Conservation (phyloP, 2,797 vertebrate species). For the Protonibea diacanthus region DNA sequence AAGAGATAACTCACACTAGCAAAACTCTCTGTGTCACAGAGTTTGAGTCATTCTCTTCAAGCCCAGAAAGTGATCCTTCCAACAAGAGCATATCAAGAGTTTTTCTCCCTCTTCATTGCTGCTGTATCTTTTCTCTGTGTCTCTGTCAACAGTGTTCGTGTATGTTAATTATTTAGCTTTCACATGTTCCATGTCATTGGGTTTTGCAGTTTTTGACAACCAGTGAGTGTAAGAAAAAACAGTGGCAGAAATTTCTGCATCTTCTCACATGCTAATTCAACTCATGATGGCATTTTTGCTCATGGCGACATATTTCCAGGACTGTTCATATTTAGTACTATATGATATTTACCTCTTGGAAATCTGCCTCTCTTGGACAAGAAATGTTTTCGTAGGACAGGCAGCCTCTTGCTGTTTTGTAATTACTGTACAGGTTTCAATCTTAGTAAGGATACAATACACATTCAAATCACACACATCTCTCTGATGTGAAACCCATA, state of each 20-base stretch:
- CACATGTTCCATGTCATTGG: background rate
- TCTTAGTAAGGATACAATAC: background rate
- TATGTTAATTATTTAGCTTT: background rate
- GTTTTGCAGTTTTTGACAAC: background rate
- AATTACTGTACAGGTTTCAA: background rate
- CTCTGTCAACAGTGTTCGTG: background rate
- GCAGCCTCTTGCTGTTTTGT: background rate
- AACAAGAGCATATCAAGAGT: constrained; percentile 18
- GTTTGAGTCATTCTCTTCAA: constrained; percentile 59
- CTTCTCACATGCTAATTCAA: background rate
- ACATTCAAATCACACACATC: too few species aligned
- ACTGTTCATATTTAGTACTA: background rate
- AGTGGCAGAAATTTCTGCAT: background rate
- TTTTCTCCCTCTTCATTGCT: background rate
- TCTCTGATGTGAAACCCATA: too few species aligned
- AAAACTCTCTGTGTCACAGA: constrained; percentile 54
- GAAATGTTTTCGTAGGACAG: constrained; percentile 3
- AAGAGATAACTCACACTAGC: constrained; percentile 63
- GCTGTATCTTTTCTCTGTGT: background rate
- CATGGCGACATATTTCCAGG: background rate
- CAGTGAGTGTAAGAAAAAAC: background rate
- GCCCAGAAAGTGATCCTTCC: constrained; percentile 24
- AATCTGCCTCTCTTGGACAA: background rate
- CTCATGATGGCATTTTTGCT: background rate
- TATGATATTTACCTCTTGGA: background rate